phyloP scores from a whole-genome alignment of 2,113 vertebrate species.

The Alligator sinensis region DNA sequence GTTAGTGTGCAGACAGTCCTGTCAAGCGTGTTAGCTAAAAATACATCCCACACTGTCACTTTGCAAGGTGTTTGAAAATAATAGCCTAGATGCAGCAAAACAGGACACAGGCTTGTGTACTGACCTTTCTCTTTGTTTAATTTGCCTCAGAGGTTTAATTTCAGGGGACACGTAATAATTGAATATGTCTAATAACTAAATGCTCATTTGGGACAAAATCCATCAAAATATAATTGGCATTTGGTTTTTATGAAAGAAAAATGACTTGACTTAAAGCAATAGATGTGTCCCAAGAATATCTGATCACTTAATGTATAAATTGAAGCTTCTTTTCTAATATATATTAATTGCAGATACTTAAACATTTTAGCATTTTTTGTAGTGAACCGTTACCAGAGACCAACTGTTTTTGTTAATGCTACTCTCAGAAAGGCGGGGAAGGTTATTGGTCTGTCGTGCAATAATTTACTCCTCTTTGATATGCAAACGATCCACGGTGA shows the following conservation, averaged over 20 bases:
- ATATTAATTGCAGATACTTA: constrained; percentile 84
- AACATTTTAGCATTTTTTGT: constrained; percentile 75
- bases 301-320: constrained; percentile 80
- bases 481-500: constrained; percentile 99
- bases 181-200: constrained; percentile 86
- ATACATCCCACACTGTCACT: constrained; percentile 91
- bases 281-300: constrained; percentile 75
- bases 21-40: constrained; percentile 87
- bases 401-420: constrained; percentile 86
- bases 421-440: constrained; percentile 88
- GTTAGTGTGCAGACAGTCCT: constrained; percentile 84
- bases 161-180: constrained; percentile 84
- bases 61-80: constrained; percentile 88
- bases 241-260: constrained; percentile 78
- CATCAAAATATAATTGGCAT: constrained; percentile 85
- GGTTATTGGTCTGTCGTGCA: constrained; percentile 99
- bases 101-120: constrained; percentile 82
- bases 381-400: constrained; percentile 75
- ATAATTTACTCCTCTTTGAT: constrained; percentile 99
- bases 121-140: constrained; percentile 93
- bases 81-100: constrained; percentile 83
- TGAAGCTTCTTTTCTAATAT: constrained; percentile 74
- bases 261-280: constrained; percentile 50
- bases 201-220: constrained; percentile 84
- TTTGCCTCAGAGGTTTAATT: constrained; percentile 82